phyloP scores from a whole-genome alignment of 2,113 vertebrate genomes.

The Gorilla gorilla region DNA sequence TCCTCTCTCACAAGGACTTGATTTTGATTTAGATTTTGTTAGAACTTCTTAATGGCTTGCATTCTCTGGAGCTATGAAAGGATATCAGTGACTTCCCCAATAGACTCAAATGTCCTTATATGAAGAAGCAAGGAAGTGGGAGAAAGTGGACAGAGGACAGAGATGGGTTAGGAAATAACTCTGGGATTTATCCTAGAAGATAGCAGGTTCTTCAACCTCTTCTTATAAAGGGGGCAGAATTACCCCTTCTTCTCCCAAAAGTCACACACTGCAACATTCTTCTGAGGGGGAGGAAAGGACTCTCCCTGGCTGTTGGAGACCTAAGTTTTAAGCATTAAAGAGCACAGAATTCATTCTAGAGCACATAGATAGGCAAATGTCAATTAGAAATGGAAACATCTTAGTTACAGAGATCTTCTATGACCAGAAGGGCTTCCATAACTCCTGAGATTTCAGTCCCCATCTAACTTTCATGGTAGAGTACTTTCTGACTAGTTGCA shows the following conservation, averaged over 20 bases:
- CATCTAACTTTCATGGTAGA: background rate
- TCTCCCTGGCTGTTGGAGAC: background rate
- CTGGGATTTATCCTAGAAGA: slow-evolving; percentile 53
- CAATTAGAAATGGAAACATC: background rate
- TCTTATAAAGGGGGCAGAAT: background rate
- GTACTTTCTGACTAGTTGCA: background rate
- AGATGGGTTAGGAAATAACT: background rate
- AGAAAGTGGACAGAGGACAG: background rate
- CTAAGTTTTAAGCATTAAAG: background rate
- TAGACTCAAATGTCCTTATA: slow-evolving; percentile 6
- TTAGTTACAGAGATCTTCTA: background rate
- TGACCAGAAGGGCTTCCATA: background rate
- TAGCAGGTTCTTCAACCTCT: background rate
- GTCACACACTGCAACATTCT: slow-evolving; percentile 10
- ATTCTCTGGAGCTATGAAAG: slow-evolving; percentile 1
- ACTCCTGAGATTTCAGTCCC: background rate
- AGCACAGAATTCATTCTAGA: slow-evolving; percentile 30
- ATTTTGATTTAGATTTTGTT: slow-evolving; percentile 6
- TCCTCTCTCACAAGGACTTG: background rate
- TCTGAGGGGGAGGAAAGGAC: background rate
- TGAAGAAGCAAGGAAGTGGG: background rate
- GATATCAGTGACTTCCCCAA: background rate
- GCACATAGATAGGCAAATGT: background rate
- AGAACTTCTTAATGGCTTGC: slow-evolving; percentile 22
- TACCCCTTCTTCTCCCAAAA: background rate